Conservation (phyloP, 2,113 vertebrate genomes). For the Pomatostomus ruficeps region DNA sequence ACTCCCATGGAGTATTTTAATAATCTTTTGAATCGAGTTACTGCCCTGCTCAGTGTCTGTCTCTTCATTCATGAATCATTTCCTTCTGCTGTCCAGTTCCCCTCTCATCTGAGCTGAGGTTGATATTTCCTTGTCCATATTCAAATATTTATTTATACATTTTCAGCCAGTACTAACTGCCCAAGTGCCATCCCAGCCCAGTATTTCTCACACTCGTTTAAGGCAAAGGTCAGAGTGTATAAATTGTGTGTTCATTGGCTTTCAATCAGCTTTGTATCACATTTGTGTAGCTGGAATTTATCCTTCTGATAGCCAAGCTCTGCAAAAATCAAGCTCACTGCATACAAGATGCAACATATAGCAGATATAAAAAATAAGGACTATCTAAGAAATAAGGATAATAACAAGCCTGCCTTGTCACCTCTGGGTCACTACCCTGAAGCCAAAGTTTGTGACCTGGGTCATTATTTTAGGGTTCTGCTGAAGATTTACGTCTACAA, state of each 20-base stretch:
- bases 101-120: not conserved
- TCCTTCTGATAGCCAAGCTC: not conserved
- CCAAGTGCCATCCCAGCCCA: not conserved
- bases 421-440: not conserved
- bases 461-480: not conserved
- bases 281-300: not conserved
- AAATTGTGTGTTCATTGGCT: not conserved
- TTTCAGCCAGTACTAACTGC: not conserved
- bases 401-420: not conserved
- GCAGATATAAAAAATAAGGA: not conserved
- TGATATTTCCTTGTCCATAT: conserved; percentile 27
- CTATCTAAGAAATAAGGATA: not conserved
- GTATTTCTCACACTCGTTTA: not conserved
- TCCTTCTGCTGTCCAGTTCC: conserved; percentile 6
- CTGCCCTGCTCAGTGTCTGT: not conserved
- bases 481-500: not conserved
- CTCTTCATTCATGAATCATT: conserved; percentile 46
- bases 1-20: conserved; percentile 15
- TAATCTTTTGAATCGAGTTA: not conserved
- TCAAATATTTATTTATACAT: conserved; percentile 30
- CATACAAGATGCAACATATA: too few species aligned
- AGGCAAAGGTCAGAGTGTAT: not conserved
- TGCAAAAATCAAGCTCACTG: not conserved
- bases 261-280: not conserved
- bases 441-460: not conserved